phyloP scores from a whole-genome alignment of 2,888 invertebrate genomes.

The Calameuta idolon region DNA sequence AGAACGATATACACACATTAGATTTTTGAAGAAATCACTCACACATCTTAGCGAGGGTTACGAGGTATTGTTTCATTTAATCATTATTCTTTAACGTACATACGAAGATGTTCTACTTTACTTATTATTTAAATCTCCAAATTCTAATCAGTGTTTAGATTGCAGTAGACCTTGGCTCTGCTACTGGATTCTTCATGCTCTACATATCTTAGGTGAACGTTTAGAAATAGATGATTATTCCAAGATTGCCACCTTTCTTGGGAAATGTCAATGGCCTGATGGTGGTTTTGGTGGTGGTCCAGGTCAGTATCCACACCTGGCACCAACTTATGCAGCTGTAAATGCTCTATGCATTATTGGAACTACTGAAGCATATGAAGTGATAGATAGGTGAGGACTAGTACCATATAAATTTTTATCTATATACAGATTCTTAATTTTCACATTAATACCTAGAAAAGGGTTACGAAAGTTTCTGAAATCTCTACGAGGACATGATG shows the following conservation, averaged over 20 bases:
- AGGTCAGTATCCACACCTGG: conserved; percentile 91
- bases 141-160: conserved; percentile 78
- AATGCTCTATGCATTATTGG: conserved; percentile 93
- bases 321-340: conserved; percentile 97
- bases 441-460: conserved; percentile 64
- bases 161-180: conserved; percentile 96
- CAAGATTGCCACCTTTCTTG: conserved; percentile 72
- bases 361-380: conserved; percentile 84
- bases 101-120: neutral
- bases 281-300: conserved; percentile 98
- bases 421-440: neutral
- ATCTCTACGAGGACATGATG: conserved; percentile 83
- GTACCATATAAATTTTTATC: neutral
- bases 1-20: conserved; percentile 74
- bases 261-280: conserved; percentile 79
- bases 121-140: conserved; percentile 4
- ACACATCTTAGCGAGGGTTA: conserved; percentile 77
- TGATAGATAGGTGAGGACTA: conserved; percentile 81
- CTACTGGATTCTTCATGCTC: conserved; percentile 95
- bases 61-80: conserved; percentile 66
- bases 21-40: conserved; percentile 77
- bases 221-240: conserved; percentile 71
- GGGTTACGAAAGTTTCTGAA: conserved; percentile 82
- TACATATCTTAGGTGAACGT: conserved; percentile 80
- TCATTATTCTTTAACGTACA: neutral